Percentiles rank a stretch among this genome's conserved stretches.
phyloP scores from a whole-genome alignment of 2,113 vertebrate species.

The Callospermophilus lateralis region DNA sequence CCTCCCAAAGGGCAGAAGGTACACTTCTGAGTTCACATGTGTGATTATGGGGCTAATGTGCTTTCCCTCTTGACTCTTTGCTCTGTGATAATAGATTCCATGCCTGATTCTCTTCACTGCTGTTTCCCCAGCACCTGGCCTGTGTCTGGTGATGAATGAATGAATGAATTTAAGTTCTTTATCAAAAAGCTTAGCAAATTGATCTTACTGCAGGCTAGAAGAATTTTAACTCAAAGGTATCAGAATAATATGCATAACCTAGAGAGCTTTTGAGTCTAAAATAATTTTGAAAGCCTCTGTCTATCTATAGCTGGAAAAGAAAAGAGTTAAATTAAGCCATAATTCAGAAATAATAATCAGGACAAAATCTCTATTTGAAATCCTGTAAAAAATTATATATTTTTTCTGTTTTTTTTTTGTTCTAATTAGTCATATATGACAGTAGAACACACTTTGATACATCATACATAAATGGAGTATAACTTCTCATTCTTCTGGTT shows the following conservation, averaged over 20 bases:
- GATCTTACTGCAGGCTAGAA: not conserved
- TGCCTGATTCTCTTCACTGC: not conserved
- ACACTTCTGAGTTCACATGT: not conserved
- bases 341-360: not conserved
- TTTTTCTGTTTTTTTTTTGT: not conserved
- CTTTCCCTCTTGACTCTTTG: not conserved
- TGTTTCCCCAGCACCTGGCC: not conserved
- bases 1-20: not conserved
- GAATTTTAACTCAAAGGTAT: not conserved
- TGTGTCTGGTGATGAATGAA: not conserved
- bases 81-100: not conserved
- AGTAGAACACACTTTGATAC: too few relatives aligned
- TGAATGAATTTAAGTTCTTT: not conserved
- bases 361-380: constrained; percentile 33
- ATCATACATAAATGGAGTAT: too few relatives aligned
- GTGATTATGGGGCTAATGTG: not conserved
- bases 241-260: not conserved
- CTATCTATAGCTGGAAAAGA: constrained; percentile 28
- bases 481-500: too few relatives aligned
- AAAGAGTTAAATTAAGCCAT: constrained; percentile 23
- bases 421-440: too few relatives aligned
- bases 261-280: constrained; percentile 33
- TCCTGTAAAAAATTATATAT: not conserved
- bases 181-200: constrained; percentile 46
- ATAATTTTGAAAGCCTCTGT: constrained; percentile 20